Evolutionary conservation across 35 echinoderm and acorn worm genomes (phyloP).

Genomic region (Apostichopus californicus): DNA sequence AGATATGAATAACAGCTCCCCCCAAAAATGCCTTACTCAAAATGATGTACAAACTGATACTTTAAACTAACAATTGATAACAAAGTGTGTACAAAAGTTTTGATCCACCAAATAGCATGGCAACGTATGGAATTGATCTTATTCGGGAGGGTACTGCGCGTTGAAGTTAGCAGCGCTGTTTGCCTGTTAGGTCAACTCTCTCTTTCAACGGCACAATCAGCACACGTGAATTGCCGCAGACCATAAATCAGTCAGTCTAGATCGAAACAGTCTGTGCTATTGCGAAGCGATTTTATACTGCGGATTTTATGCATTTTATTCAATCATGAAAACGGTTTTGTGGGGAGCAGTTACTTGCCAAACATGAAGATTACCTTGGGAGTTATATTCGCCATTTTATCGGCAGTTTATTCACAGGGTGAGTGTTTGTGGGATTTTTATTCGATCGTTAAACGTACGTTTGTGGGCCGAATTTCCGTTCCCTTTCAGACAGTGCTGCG

Average conservation of each 20-base stretch:
- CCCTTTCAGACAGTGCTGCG: neutral
- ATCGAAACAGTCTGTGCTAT: neutral
- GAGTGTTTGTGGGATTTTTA: conserved; percentile 59
- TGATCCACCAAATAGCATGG: neutral
- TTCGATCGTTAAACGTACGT: conserved; percentile 51
- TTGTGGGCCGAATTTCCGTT: conserved; percentile 57
- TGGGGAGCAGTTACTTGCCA: conserved; percentile 53
- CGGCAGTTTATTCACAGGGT: conserved; percentile 59
- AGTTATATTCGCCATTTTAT: conserved; percentile 49
- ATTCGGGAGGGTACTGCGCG: neutral
- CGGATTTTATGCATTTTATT: conserved; percentile 57
- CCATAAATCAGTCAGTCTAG: conserved; percentile 42
- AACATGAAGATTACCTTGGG: conserved; percentile 54
- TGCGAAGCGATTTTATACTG: conserved; percentile 48
- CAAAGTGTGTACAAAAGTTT: too few species aligned
- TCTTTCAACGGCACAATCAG: conserved; percentile 53
- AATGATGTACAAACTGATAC: neutral
- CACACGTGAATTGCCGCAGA: neutral
- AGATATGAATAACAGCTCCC: neutral
- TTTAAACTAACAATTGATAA: neutral
- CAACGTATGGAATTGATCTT: neutral
- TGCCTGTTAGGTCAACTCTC: conserved; percentile 25
- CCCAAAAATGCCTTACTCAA: too few species aligned
- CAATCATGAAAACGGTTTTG: conserved; percentile 63
- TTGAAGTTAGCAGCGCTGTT: conserved; percentile 17